Evolutionary conservation across 2,113 vertebrate genomes (phyloP).

Genomic region (Dasyurus viverrinus): DNA sequence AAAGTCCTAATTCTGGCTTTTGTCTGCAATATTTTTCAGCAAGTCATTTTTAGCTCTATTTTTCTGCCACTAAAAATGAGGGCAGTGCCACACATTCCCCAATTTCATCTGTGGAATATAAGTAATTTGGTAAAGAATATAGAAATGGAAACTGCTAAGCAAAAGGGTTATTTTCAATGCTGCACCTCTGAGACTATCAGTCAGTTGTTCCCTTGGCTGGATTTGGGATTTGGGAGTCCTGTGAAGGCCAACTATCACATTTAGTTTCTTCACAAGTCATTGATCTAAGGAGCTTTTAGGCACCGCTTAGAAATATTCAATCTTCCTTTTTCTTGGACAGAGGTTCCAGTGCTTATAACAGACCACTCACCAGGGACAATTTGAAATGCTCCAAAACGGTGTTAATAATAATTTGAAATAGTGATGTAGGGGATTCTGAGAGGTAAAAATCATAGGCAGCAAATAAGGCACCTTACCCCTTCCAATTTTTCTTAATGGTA

Average conservation of each 20-base stretch:
- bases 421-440: not conserved
- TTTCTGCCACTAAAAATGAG: not conserved
- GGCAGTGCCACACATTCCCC: not conserved
- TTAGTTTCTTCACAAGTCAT: not conserved
- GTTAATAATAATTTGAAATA: slow-evolving; percentile 1
- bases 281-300: not conserved
- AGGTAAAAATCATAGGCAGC: not conserved
- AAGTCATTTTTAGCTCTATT: not conserved
- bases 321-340: not conserved
- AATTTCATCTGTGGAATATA: not conserved
- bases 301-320: not conserved
- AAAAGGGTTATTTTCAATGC: not conserved
- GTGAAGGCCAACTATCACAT: slow-evolving; percentile 4
- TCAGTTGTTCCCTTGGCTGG: not conserved
- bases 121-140: not conserved
- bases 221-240: not conserved
- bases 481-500: not conserved
- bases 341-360: slow-evolving; percentile 1
- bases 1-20: not conserved
- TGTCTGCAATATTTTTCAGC: not conserved
- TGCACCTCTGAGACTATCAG: not conserved
- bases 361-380: not conserved
- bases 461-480: not conserved
- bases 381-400: not conserved
- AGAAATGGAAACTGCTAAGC: not conserved